These are phyloP conservation scores for Pantherophis alleghaniensis DNA, from an alignment of 2,797 vertebrate genomes.

Conservation along the genomic window DNA sequence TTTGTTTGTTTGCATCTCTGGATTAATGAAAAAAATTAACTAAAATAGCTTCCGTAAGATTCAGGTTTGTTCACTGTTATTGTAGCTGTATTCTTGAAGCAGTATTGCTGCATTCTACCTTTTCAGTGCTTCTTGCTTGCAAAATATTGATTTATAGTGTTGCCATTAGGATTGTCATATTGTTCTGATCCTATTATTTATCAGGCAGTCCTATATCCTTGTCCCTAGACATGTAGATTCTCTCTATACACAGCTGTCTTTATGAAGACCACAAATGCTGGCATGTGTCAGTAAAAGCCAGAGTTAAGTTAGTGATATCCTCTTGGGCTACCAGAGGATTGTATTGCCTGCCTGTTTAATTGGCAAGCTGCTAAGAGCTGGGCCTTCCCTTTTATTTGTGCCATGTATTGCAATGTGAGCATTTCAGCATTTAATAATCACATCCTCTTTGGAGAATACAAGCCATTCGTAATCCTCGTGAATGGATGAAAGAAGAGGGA, in stretches of 20 bases:
- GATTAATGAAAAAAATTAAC: neutral
- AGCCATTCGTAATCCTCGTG: slow-evolving; percentile 16
- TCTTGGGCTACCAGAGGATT: neutral
- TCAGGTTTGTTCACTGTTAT: neutral
- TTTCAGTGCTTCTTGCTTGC: slow-evolving; percentile 6
- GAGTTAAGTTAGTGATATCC: neutral
- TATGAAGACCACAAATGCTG: neutral
- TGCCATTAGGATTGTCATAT: slow-evolving; percentile 5
- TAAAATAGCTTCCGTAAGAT: neutral
- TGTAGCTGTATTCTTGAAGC: neutral
- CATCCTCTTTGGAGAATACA: slow-evolving; percentile 20
- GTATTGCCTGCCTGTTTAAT: neutral
- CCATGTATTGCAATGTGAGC: neutral
- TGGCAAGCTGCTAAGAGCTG: neutral
- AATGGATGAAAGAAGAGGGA: neutral
- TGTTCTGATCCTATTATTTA: slow-evolving; percentile 22
- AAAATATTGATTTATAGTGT: slow-evolving; percentile 21
- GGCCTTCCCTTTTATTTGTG: slow-evolving; percentile 28
- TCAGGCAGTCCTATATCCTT: neutral
- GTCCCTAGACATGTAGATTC: neutral
- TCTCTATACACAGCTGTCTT: slow-evolving; percentile 24
- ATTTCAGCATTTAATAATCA: slow-evolving; percentile 27
- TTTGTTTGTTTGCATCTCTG: neutral
- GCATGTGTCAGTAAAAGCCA: slow-evolving; percentile 17
- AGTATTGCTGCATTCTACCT: neutral